Percentiles rank a stretch among this genome's conserved stretches.
Conservation (phyloP, 2,888 invertebrate species). For the Lasius platythorax region DNA sequence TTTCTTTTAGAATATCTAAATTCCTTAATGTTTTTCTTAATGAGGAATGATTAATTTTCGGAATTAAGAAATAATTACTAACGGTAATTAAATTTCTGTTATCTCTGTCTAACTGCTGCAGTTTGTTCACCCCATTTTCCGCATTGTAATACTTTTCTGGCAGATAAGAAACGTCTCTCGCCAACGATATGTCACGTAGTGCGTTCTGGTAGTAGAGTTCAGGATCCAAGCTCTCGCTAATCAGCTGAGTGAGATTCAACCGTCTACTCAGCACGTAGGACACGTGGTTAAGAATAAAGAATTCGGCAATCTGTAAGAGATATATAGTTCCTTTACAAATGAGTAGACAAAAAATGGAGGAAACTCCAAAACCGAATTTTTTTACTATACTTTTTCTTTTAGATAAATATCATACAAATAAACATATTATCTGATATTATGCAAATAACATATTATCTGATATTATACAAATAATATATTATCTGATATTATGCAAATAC, state of each 20-base stretch:
- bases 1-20: background rate
- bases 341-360: background rate
- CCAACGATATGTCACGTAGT: slow-evolving; percentile 18
- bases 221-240: slow-evolving; percentile 54
- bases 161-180: slow-evolving; percentile 66
- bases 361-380: background rate
- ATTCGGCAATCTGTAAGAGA: slow-evolving; percentile 66
- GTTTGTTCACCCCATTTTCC: slow-evolving; percentile 50
- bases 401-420: background rate
- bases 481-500: background rate
- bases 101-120: slow-evolving; percentile 64
- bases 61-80: slow-evolving; percentile 56
- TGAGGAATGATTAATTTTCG: background rate
- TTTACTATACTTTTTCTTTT: background rate
- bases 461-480: too few relatives aligned
- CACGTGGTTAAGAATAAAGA: slow-evolving; percentile 62
- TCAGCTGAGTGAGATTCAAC: slow-evolving; percentile 69
- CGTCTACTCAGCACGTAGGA: slow-evolving; percentile 58
- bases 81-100: slow-evolving; percentile 77
- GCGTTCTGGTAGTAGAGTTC: background rate
- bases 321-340: background rate
- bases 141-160: slow-evolving; percentile 72
- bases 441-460: background rate
- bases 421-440: background rate
- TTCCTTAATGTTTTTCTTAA: background rate